A percentile compares a stretch with the other conserved stretches of the same genome.
phyloP scores from a whole-genome alignment of 2,113 vertebrate genomes.

The Dicerorhinus sumatrensis region DNA sequence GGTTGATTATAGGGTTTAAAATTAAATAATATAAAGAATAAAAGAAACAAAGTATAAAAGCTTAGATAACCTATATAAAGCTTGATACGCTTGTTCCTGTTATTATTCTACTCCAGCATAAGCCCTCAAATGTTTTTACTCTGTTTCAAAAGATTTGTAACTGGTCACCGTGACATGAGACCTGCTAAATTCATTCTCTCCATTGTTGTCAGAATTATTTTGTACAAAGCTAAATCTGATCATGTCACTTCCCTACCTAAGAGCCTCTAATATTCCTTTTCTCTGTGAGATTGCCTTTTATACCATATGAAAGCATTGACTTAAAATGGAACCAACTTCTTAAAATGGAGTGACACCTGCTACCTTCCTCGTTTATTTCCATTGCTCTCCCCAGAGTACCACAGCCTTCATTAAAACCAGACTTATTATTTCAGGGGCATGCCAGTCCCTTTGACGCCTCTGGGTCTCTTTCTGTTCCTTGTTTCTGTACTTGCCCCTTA shows the following conservation, averaged over 20 bases:
- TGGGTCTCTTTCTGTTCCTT: neutral
- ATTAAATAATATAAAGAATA: neutral
- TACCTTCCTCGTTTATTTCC: neutral
- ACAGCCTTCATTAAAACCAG: neutral
- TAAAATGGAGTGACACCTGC: neutral
- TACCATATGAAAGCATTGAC: neutral
- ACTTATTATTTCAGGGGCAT: neutral
- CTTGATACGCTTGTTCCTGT: neutral
- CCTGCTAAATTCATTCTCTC: neutral
- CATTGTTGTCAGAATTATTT: conserved; percentile 26
- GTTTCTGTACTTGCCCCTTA: neutral
- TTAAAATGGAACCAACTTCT: conserved; percentile 31
- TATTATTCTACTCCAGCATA: neutral
- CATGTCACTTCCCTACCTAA: neutral
- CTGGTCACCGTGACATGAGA: neutral
- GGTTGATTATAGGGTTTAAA: neutral
- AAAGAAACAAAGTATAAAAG: neutral
- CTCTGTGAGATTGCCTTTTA: neutral
- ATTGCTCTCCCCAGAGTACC: neutral
- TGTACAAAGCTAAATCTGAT: neutral
- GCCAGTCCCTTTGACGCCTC: neutral
- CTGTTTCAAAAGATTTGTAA: neutral
- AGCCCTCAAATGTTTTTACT: neutral
- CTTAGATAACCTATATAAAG: neutral
- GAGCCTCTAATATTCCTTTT: neutral